These are phyloP conservation scores for Drosophila miranda DNA, from an alignment of 1,140 invertebrate species.

Conservation along the genomic window DNA sequence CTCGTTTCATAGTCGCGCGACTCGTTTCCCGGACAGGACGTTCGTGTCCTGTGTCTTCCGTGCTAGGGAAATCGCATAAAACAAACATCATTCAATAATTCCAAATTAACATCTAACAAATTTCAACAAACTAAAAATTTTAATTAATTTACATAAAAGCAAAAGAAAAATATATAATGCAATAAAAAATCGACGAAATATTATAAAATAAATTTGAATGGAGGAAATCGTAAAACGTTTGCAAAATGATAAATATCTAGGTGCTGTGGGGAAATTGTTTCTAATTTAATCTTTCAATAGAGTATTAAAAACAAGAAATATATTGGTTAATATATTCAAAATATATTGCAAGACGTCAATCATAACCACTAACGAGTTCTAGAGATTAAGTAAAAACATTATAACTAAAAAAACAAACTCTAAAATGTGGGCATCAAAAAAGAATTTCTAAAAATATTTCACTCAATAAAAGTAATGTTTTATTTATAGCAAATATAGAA, in stretches of 20 bases:
- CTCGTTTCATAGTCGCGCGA: constrained; percentile 62
- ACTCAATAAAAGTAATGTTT: constrained; percentile 1
- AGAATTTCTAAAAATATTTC: background rate
- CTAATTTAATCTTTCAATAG: no score
- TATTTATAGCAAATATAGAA: background rate
- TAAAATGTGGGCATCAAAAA: background rate
- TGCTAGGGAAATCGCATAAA: constrained; percentile 7
- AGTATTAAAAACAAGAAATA: no score
- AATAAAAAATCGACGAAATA: no score
- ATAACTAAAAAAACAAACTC: background rate
- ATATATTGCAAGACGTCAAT: no score
- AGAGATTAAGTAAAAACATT: background rate
- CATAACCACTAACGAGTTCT: background rate
- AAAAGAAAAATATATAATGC: no score
- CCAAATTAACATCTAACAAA: no score
- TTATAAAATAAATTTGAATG: no score
- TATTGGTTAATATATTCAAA: no score
- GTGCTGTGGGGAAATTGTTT: no score
- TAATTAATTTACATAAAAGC: background rate
- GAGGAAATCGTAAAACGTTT: no score
- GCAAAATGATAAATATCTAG: no score
- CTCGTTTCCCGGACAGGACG: constrained; percentile 66
- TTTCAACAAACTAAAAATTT: background rate
- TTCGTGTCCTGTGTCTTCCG: constrained; percentile 63
- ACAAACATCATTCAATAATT: background rate